A percentile compares a stretch with the other conserved stretches of the same genome.
phyloP scores from a whole-genome alignment of 2,113 vertebrate species.

The Anhinga rufa region DNA sequence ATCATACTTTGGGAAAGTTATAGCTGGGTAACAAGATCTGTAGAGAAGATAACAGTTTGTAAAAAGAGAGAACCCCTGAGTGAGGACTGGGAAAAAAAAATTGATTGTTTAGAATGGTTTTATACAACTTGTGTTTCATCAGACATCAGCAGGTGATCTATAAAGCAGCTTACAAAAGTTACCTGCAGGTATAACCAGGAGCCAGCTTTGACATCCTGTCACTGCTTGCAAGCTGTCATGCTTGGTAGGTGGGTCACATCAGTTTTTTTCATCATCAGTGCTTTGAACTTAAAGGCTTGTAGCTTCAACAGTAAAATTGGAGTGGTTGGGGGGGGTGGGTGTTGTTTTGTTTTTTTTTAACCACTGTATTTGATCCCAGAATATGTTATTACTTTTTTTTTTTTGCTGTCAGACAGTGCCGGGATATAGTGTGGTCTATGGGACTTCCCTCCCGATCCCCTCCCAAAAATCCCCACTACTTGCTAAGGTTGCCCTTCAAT shows the following conservation, averaged over 20 bases:
- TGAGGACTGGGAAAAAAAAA: rapidly evolving
- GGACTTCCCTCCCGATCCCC: neutral
- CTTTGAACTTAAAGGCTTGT: constrained; percentile 1
- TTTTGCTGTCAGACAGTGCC: neutral
- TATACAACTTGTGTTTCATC: neutral
- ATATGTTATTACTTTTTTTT: neutral
- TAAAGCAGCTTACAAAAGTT: neutral
- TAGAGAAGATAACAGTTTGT: neutral
- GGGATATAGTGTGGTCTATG: neutral
- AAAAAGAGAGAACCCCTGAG: neutral
- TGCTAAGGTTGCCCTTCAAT: neutral
- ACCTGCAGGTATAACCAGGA: neutral
- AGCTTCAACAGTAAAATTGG: neutral
- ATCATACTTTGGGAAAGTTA: neutral
- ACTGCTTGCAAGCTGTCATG: neutral
- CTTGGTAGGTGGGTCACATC: neutral
- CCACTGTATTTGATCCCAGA: neutral
- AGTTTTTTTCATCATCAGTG: neutral
- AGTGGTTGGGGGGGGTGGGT: neutral
- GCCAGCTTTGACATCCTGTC: neutral
- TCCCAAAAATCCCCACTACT: rapidly evolving
- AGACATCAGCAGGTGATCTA: neutral
- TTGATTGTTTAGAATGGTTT: neutral
- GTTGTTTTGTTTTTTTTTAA: neutral
- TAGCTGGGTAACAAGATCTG: neutral